Conservation (phyloP, 2,888 invertebrate species). For the Tuta absoluta region DNA sequence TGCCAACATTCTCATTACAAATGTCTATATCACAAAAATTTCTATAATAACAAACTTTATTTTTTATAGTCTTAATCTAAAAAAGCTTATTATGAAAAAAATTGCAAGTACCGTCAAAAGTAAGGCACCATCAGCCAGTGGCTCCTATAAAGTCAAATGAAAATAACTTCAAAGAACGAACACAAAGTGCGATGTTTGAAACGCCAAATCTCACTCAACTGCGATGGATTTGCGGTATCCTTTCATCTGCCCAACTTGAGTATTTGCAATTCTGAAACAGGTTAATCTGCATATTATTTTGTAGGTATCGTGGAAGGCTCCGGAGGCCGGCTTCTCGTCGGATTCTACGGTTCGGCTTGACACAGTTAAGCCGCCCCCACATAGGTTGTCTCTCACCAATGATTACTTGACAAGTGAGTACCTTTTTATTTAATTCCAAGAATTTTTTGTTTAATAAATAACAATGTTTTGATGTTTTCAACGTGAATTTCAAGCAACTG, state of each 20-base stretch:
- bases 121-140: neutral
- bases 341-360: conserved; percentile 69
- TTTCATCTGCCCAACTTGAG: conserved; percentile 16
- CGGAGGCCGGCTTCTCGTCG: conserved; percentile 69
- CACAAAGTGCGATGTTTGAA: conserved; percentile 16
- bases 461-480: no score
- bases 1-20: no score
- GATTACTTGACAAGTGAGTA: conserved; percentile 75
- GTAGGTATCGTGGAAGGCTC: conserved; percentile 76
- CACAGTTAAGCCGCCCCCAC: conserved; percentile 61
- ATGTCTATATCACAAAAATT: no score
- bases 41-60: no score
- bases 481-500: no score
- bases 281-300: conserved; percentile 21
- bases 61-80: no score
- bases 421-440: neutral
- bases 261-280: conserved; percentile 16
- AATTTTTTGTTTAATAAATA: no score
- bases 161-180: conserved; percentile 15
- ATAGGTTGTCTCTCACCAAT: conserved; percentile 77
- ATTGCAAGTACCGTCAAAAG: neutral
- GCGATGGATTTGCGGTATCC: conserved; percentile 13
- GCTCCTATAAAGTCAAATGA: neutral
- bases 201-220: conserved; percentile 13
- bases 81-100: neutral